Conservation (phyloP, 2,888 invertebrate species). For the Microdon myrmicae region DNA sequence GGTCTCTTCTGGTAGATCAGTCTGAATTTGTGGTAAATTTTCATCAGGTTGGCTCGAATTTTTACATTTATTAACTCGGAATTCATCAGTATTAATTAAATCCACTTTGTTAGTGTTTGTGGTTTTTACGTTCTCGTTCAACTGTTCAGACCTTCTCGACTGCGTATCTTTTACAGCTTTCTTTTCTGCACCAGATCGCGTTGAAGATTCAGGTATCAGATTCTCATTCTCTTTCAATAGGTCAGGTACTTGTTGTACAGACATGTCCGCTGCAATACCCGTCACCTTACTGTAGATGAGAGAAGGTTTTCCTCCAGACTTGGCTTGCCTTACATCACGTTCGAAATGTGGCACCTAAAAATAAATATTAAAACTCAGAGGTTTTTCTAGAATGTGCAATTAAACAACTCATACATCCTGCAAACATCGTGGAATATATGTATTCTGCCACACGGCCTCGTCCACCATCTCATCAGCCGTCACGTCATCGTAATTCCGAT, state of each 20-base stretch:
- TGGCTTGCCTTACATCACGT: constrained; percentile 83
- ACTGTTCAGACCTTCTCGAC: neutral
- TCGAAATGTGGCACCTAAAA: constrained; percentile 83
- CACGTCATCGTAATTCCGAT: constrained; percentile 73
- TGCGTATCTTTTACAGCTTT: constrained; percentile 40
- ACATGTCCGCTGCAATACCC: constrained; percentile 83
- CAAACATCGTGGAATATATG: constrained; percentile 92
- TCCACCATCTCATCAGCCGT: constrained; percentile 82
- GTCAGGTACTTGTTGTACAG: constrained; percentile 77
- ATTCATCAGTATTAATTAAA: no score
- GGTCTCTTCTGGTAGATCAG: constrained; percentile 46
- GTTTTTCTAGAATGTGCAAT: no score
- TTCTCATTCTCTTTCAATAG: constrained; percentile 63
- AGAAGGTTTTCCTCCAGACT: constrained; percentile 77
- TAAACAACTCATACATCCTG: constrained; percentile 76
- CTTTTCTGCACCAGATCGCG: constrained; percentile 56
- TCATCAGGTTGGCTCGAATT: constrained; percentile 38
- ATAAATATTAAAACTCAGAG: neutral
- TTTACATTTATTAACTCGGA: neutral
- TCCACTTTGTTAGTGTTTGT: neutral
- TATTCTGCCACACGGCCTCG: constrained; percentile 92
- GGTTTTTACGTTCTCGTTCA: constrained; percentile 4
- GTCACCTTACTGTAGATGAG: constrained; percentile 88
- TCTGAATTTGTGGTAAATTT: constrained; percentile 23
- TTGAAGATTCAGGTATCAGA: no score